Evolutionary conservation across 2,888 invertebrate species (phyloP), one percentile per base, ranked within the genome.

Genomic region (Halictus quadricinctus): DNA sequence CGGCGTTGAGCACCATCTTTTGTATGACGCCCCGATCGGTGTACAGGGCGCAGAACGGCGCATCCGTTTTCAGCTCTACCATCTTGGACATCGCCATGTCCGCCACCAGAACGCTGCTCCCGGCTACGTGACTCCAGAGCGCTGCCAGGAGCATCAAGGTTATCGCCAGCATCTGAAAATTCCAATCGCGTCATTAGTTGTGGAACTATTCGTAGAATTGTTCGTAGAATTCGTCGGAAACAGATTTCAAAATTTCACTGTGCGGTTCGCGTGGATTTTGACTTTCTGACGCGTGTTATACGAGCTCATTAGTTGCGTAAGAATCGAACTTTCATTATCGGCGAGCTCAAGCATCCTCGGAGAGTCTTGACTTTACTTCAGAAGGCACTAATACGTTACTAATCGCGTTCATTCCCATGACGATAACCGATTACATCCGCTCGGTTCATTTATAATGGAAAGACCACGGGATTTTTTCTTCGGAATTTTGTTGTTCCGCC

Each of bases 71-170:
- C 5, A 96, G 92, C 91, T 96, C 96, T 72, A 96, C 95, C 96
- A 96, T 96, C 84, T 95, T 95, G 6, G 96, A 95, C 96, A 96
- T 96, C 60, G 95, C 95, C 88, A 95, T 95, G 89, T 96, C 96
- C 0, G 96, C 96, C 80, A 96, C 96, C 69, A 96, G 94, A 8
- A 96, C 96, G 15, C 95, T 95, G 48, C 91, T 91, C 21, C 75
- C 81, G 7, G 78, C 85, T 36, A 36, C 70, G 29, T 75, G 80
- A 46, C 66, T 70, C 88, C 88, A 89, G 0, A 91, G 64, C 7
- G 89, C 54, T 29, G 86, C 48, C 70, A 92, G 74, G 1, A 91
- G 21, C 4, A 84, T 58, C 10, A 90, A 69, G 13, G 84, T 25
- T 13, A 88, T 66, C 29, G 78, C 77, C 58, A 89, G 60, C 93